phyloP scores from a whole-genome alignment of 2,888 invertebrate species.

The Petrolisthes cinctipes region DNA sequence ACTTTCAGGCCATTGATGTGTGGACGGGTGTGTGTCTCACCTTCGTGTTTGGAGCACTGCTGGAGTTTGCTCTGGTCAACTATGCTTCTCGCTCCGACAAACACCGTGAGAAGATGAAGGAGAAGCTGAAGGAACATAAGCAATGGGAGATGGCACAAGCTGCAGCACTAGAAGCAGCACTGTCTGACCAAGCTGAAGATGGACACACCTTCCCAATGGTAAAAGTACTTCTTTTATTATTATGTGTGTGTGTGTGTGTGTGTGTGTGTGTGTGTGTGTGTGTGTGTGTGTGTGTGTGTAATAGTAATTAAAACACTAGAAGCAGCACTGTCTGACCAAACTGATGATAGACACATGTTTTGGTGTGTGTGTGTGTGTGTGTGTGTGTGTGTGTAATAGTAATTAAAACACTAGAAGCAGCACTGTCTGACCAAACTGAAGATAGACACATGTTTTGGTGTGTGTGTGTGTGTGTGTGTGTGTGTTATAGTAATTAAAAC shows the following conservation, averaged over 20 bases:
- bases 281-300: constrained; percentile 17
- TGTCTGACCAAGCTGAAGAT: constrained; percentile 54
- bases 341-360: too few relatives aligned
- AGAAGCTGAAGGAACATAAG: constrained; percentile 67
- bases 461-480: constrained; percentile 11
- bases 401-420: constrained; percentile 54
- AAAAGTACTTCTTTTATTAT: background rate
- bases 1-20: constrained; percentile 64
- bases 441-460: constrained; percentile 33
- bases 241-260: constrained; percentile 1
- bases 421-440: constrained; percentile 53
- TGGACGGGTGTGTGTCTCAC: constrained; percentile 82
- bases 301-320: too few relatives aligned
- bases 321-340: too few relatives aligned
- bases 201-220: constrained; percentile 62
- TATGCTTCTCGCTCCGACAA: constrained; percentile 95
- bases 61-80: constrained; percentile 98
- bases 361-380: too few relatives aligned
- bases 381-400: too few relatives aligned
- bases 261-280: background rate
- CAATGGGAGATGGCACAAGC: constrained; percentile 68
- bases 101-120: constrained; percentile 72
- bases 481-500: too few relatives aligned
- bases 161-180: constrained; percentile 64
- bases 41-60: constrained; percentile 95